phyloP scores from a whole-genome alignment of 2,797 vertebrate genomes.

The Sebastiscus albofasciatus region DNA sequence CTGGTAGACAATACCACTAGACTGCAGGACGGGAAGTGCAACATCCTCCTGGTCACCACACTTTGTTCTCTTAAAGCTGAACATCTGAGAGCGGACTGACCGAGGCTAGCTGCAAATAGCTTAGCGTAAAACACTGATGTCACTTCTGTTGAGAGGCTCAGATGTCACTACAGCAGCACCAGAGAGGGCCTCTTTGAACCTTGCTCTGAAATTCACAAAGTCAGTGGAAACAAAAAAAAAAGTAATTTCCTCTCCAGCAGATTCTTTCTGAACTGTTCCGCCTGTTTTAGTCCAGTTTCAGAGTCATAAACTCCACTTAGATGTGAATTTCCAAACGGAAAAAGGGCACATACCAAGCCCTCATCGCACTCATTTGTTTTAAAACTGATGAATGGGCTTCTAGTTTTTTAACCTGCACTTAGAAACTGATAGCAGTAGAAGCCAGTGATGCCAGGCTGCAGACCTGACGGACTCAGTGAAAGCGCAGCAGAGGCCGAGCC shows the following conservation, averaged over 20 bases:
- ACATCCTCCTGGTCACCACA: conserved; percentile 3
- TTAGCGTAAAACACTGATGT: conserved; percentile 41
- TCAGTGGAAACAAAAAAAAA: conserved; percentile 38
- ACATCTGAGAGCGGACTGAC: conserved; percentile 28
- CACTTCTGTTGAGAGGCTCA: conserved; percentile 49
- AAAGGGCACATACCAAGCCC: neutral
- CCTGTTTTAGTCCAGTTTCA: conserved; percentile 25
- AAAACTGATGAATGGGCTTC: conserved; percentile 21
- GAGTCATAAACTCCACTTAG: conserved; percentile 35
- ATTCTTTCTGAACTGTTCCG: conserved; percentile 29
- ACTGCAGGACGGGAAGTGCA: conserved; percentile 28
- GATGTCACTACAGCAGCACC: conserved; percentile 41
- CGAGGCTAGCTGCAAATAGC: conserved; percentile 37
- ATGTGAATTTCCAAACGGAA: conserved; percentile 18
- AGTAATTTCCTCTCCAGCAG: conserved; percentile 28
- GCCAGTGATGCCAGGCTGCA: conserved; percentile 45
- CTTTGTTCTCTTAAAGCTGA: conserved; percentile 49
- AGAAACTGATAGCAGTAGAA: conserved; percentile 36
- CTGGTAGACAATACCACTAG: conserved; percentile 11
- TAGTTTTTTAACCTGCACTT: conserved; percentile 11
- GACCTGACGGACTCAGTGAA: conserved; percentile 49
- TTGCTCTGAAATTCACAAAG: conserved; percentile 43
- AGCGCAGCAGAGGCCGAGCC: conserved; percentile 40
- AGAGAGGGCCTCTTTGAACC: conserved; percentile 48
- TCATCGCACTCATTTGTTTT: conserved; percentile 23